Evolutionary conservation across 2,888 invertebrate genomes (phyloP), one percentile per base, ranked within the genome.

Genomic region (Plutella xylostella): DNA sequence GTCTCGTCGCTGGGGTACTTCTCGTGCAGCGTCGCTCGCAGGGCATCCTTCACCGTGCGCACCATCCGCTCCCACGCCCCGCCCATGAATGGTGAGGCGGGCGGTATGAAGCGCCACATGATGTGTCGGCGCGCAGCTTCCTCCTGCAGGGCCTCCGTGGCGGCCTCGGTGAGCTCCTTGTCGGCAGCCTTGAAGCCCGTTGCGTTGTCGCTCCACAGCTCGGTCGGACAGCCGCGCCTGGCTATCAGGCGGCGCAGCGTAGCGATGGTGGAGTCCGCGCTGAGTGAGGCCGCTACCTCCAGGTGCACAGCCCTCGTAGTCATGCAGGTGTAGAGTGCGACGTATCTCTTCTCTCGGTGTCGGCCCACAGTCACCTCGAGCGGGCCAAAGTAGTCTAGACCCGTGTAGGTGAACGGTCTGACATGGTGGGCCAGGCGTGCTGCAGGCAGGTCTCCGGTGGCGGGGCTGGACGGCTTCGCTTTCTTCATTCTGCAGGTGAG

Each of bases 111-210:
- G n/a, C n/a, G n/a, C n/a, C n/a, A n/a, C n/a, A n/a, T n/a, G n/a
- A n/a, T n/a, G n/a, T n/a, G n/a, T n/a, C n/a, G n/a, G n/a, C n/a
- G n/a, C n/a, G n/a, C n/a, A n/a, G n/a, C n/a, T n/a, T n/a, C n/a
- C n/a, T n/a, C n/a, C n/a, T n/a, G n/a, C n/a, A n/a, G n/a, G n/a
- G n/a, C n/a, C n/a, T n/a, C n/a, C n/a, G n/a, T n/a, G n/a, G n/a
- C n/a, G n/a, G 28, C 28, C 28, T 28, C 28, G 11, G 28, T n/a
- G 28, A 53, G 30, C 34, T 54, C 52, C 1, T 14, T 14, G 30
- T 42, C 38, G 2, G 50, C 47, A 17, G 49, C 51, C 6, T 38
- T 17, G 3, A 53, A 46, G 37, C 51, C 49, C 0, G 51, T 53
- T 1, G 47, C 52, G 14, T 53, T 50, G 25, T 54, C 52, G 7